Base-by-base conservation (phyloP, 2,888 invertebrate species). In the Aporophyla nigra region DNA sequence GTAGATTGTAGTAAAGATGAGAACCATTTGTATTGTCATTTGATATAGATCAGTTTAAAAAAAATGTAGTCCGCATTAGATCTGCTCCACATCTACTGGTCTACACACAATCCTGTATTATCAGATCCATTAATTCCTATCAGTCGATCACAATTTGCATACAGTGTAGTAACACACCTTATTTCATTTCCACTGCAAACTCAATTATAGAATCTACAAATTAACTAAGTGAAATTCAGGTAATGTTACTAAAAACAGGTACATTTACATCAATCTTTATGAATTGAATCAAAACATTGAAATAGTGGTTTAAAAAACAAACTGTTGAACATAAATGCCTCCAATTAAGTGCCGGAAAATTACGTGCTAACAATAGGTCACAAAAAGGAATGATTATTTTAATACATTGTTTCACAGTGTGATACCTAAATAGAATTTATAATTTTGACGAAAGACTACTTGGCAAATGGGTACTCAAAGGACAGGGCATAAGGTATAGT, bases 91-190 rank as follows among this genome's bases (percentile, higher is more conserved):
- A 21, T 56, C 43, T 46, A 46, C 10, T 46, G 43, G 10, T 12
- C 40, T 74, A 83, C 46, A 74, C 73, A 62, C 58, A 71, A 72
- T 83, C 87, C 83, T 83, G 81, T 82, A 88, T 83, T 78, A 63
- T 89, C 91, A 90, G 90, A 90, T 90, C 90, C 80, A 83, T 88
- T 85, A 84, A 86, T 86, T 88, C 78, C 87, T 88, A 90, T 90
- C 91, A 91, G 91, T 91, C 88, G 86, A 76, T 86, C 78, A 74
- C 71, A 84, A 75, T 79, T 56, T 77, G 71, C 65, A 43, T 74
- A 63, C 69, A 83, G 27, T 58, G 46, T 27, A 62, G 68, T 62
- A 73, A 74, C 59, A 69, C 71, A 70, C 66, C 69, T 62, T 54
- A 51, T 59, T 40, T 19, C 0, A 61, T 82, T 61, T 10, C 43